Percentiles rank a stretch among this genome's conserved stretches.
These are phyloP conservation scores for Dryomyza anilis DNA, from an alignment of 2,888 invertebrate genomes.

Conservation along the genomic window DNA sequence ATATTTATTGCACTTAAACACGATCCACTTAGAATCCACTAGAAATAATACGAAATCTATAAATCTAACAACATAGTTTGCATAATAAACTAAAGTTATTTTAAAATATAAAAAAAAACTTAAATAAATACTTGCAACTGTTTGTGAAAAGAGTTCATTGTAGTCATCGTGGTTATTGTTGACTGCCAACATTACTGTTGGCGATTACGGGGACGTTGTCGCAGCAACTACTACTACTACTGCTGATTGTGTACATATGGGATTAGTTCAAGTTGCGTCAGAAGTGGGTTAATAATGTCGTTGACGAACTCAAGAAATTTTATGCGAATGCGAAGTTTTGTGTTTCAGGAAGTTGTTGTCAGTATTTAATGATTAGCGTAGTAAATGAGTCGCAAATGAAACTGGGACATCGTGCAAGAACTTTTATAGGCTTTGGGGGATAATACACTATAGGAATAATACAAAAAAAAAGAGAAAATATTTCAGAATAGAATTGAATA, in stretches of 20 bases:
- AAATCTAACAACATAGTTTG: slow-evolving; percentile 5
- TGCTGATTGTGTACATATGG: slow-evolving; percentile 18
- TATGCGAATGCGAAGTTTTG: slow-evolving; percentile 6
- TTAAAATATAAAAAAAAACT: neutral
- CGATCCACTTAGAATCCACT: no score
- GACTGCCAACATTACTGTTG: slow-evolving; percentile 9
- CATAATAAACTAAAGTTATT: slow-evolving; percentile 14
- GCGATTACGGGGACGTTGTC: slow-evolving; percentile 5
- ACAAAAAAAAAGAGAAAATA: no score
- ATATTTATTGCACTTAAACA: no score
- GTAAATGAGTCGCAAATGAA: no score
- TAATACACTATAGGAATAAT: no score
- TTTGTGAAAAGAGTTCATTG: slow-evolving; percentile 13
- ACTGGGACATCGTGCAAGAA: no score
- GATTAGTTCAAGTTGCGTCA: slow-evolving; percentile 12
- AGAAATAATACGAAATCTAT: no score
- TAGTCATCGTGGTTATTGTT: neutral
- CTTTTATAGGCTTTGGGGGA: no score
- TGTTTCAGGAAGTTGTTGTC: slow-evolving; percentile 24
- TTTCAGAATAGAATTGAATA: no score
- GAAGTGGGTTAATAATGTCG: slow-evolving; percentile 36
- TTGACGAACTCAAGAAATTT: slow-evolving; percentile 14
- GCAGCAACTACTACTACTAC: slow-evolving; percentile 2
- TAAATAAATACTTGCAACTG: slow-evolving; percentile 37
- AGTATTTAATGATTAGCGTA: no score